phyloP scores from a whole-genome alignment of 2,797 vertebrate species.

The Parambassis ranga region DNA sequence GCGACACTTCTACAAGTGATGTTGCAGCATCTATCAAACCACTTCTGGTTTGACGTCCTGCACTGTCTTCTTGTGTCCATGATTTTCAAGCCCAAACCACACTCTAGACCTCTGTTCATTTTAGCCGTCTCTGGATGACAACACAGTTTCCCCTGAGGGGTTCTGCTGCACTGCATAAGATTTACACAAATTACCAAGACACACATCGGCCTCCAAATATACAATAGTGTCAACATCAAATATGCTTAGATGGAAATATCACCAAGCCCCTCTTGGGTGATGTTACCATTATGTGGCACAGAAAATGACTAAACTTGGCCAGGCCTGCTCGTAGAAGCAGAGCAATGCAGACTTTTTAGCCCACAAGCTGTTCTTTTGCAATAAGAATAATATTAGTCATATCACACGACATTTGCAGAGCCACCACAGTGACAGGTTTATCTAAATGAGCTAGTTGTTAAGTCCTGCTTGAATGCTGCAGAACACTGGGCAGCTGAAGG shows the following conservation, averaged over 20 bases:
- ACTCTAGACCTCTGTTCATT: constrained; percentile 24
- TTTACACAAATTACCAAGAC: constrained; percentile 49
- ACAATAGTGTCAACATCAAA: constrained; percentile 33
- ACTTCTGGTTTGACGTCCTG: neutral
- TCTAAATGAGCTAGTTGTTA: constrained; percentile 51
- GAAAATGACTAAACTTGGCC: constrained; percentile 25
- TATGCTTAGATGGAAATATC: constrained; percentile 33
- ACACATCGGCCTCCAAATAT: constrained; percentile 28
- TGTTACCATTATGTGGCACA: constrained; percentile 31
- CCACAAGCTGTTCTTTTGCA: constrained; percentile 44
- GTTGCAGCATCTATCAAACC: constrained; percentile 6
- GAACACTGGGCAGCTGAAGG: constrained; percentile 41
- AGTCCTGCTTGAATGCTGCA: constrained; percentile 35
- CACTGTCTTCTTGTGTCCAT: neutral
- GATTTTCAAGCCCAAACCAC: constrained; percentile 32
- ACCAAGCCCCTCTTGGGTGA: constrained; percentile 6
- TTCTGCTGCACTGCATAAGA: constrained; percentile 16
- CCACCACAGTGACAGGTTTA: constrained; percentile 51
- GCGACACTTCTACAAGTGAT: neutral
- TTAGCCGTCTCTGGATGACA: constrained; percentile 8
- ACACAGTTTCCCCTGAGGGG: constrained; percentile 17
- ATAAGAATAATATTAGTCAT: constrained; percentile 55
- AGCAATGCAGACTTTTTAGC: constrained; percentile 13
- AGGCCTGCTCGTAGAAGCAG: neutral
- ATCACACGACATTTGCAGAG: constrained; percentile 38